phyloP scores from a whole-genome alignment of 2,797 vertebrate species.

The Myoxocephalus aenaeus region DNA sequence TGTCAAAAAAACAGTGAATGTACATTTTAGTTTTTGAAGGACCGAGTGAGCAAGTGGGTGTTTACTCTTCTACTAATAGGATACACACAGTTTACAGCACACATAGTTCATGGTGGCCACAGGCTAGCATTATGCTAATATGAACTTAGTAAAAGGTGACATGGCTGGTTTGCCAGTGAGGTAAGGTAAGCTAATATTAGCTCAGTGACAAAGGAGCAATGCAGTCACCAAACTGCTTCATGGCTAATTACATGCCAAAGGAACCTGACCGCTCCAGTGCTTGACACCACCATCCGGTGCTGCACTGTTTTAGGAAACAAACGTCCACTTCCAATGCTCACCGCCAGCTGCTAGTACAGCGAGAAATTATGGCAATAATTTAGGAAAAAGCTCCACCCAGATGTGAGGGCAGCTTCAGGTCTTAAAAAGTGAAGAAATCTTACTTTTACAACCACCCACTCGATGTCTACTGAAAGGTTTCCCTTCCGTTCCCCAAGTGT shows the following conservation, averaged over 20 bases:
- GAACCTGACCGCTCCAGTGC: conserved; percentile 31
- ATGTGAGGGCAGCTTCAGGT: conserved; percentile 70
- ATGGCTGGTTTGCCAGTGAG: conserved; percentile 60
- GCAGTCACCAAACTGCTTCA: conserved; percentile 56
- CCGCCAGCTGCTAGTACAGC: conserved; percentile 73
- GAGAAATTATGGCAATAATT: conserved; percentile 81
- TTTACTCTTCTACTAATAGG: background rate
- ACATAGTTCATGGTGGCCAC: background rate
- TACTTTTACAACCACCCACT: conserved; percentile 79
- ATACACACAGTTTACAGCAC: background rate
- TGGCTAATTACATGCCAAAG: conserved; percentile 53
- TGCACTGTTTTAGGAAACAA: conserved; percentile 78
- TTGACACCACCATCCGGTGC: conserved; percentile 51
- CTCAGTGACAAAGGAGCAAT: conserved; percentile 60
- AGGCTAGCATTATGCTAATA: conserved; percentile 19
- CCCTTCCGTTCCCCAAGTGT: conserved; percentile 77
- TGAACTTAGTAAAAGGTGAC: conserved; percentile 44
- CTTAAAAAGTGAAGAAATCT: conserved; percentile 73
- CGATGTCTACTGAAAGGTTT: conserved; percentile 76
- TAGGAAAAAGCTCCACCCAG: conserved; percentile 73
- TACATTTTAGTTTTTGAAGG: background rate
- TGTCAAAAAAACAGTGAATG: background rate
- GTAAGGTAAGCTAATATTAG: conserved; percentile 78
- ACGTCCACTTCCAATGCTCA: conserved; percentile 62
- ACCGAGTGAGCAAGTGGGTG: background rate